Evolutionary conservation across 2,888 invertebrate species (phyloP).

Genomic region (Erpobdella octoculata): DNA sequence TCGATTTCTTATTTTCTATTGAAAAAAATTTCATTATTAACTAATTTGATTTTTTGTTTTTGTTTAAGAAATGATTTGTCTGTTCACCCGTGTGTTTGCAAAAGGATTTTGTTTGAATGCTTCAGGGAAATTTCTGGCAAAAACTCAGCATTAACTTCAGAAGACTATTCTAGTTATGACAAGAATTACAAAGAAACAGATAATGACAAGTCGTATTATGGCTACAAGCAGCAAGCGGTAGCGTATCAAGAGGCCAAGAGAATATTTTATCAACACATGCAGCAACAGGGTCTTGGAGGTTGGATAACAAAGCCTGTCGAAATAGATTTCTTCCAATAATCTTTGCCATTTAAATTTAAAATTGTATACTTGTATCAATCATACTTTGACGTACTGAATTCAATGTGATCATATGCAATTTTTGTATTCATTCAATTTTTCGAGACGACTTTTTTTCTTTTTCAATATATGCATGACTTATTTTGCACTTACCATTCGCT

Average conservation of each 20-base stretch:
- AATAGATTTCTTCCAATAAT: conserved; percentile 16
- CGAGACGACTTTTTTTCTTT: too few species aligned
- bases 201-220: background rate
- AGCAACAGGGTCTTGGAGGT: background rate
- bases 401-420: too few species aligned
- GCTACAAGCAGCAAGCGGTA: conserved; percentile 7
- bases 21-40: background rate
- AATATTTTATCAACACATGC: background rate
- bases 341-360: too few species aligned
- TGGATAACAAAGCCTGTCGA: conserved; percentile 21
- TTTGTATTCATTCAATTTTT: too few species aligned
- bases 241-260: conserved; percentile 13
- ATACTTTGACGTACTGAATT: too few species aligned
- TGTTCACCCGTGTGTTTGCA: conserved; percentile 15
- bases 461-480: too few species aligned
- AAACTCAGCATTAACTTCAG: too few species aligned
- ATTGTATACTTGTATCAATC: too few species aligned
- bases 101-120: conserved; percentile 8
- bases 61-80: background rate
- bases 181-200: background rate
- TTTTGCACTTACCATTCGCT: too few species aligned
- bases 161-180: background rate
- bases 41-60: background rate
- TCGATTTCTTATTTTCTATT: too few species aligned
- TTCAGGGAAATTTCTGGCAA: conserved; percentile 3